These are phyloP conservation scores for Nowickia ferox DNA, from an alignment of 2,888 invertebrate genomes.

Conservation along the genomic window DNA sequence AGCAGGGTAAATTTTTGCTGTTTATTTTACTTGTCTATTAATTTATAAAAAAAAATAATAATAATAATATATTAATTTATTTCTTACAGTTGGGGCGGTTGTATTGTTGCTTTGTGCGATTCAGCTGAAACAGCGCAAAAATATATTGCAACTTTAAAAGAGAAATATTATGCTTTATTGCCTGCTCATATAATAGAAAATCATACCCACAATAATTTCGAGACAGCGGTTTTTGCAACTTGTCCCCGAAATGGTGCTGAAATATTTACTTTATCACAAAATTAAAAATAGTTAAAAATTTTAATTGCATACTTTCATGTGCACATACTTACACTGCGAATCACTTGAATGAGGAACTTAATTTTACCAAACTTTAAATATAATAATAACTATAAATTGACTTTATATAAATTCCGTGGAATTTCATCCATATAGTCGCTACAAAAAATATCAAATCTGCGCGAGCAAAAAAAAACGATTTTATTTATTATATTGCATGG, in stretches of 20 bases:
- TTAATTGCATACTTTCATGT: background rate
- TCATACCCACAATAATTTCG: conserved; percentile 83
- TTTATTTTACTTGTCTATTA: background rate
- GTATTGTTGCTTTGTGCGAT: conserved; percentile 89
- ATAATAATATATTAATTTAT: background rate
- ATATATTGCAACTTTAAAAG: conserved; percentile 88
- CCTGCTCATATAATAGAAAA: conserved; percentile 82
- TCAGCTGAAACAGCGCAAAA: conserved; percentile 86
- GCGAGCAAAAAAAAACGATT: no score
- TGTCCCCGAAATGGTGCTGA: conserved; percentile 82
- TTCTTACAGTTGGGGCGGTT: conserved; percentile 94
- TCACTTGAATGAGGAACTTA: no score
- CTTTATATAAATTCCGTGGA: no score
- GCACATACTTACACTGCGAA: background rate
- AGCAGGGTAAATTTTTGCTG: conserved; percentile 87
- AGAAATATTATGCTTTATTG: conserved; percentile 87
- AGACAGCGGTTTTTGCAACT: conserved; percentile 88
- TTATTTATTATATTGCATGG: no score
- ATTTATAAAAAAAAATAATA: background rate
- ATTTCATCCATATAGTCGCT: no score
- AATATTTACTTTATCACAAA: conserved; percentile 70
- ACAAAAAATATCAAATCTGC: no score
- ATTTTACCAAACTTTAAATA: no score
- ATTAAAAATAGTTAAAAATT: conserved; percentile 32
- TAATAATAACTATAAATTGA: no score